A percentile compares a stretch with the other conserved stretches of the same genome.
Evolutionary conservation across 2,888 invertebrate species (phyloP).

Genomic region (Oscheius sp.): DNA sequence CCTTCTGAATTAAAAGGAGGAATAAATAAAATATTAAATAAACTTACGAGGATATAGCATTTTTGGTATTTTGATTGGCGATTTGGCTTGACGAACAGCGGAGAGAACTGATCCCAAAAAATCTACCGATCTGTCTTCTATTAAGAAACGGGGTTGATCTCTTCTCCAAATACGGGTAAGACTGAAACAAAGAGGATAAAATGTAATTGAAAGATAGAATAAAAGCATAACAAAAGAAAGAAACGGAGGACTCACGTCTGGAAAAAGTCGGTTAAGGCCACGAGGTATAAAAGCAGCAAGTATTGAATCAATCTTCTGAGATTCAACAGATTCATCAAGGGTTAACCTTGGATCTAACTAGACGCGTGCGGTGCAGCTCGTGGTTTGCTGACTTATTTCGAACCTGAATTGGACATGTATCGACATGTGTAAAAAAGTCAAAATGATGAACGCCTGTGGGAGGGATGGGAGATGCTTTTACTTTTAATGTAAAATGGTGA

Average conservation of each 20-base stretch:
- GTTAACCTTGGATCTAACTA: too few species aligned
- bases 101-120: conserved; percentile 5
- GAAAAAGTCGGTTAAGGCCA: conserved; percentile 22
- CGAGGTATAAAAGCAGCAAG: conserved; percentile 13
- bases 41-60: conserved; percentile 6
- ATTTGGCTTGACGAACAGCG: background rate
- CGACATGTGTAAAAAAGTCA: too few species aligned
- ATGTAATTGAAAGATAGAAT: background rate
- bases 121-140: background rate
- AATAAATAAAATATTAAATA: background rate
- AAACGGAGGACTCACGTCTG: conserved; percentile 13
- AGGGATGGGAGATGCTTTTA: too few species aligned
- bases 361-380: too few species aligned
- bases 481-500: too few species aligned
- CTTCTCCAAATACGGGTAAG: conserved; percentile 8
- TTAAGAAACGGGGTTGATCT: background rate
- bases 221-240: background rate
- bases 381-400: too few species aligned
- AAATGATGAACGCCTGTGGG: too few species aligned
- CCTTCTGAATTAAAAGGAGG: background rate
- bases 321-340: too few species aligned
- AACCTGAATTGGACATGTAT: too few species aligned
- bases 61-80: conserved; percentile 3
- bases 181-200: conserved; percentile 1
- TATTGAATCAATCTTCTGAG: conserved; percentile 11